Percentiles rank a stretch among this genome's conserved stretches.
Evolutionary conservation across 37 sponge, comb jelly and placozoan species (phyloP).

Genomic region (Ianthella basta): DNA sequence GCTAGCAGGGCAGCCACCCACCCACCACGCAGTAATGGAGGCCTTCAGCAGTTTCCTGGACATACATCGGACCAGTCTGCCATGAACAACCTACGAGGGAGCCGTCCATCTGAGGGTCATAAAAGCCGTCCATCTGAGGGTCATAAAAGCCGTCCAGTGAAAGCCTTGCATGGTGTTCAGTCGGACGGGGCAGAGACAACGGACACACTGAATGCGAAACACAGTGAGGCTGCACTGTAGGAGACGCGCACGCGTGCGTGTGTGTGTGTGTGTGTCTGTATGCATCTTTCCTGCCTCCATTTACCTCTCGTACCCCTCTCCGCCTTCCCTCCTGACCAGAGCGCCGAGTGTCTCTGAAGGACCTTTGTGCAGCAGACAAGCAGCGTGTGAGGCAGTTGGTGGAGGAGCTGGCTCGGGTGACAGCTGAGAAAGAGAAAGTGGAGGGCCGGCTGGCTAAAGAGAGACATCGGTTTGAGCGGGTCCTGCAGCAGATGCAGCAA

Average conservation of each 20-base stretch:
- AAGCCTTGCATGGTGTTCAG: too few species aligned
- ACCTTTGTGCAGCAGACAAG: conserved; percentile 72
- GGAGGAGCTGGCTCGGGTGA: conserved; percentile 54
- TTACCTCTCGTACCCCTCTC: neutral
- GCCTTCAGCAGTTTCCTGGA: too few species aligned
- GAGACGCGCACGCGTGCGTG: neutral
- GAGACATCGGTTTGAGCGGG: conserved; percentile 11
- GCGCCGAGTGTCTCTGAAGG: conserved; percentile 40
- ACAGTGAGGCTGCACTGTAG: neutral
- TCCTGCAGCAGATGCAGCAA: conserved; percentile 10
- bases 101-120: too few species aligned
- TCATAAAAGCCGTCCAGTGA: too few species aligned
- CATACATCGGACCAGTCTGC: too few species aligned
- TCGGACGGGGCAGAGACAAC: too few species aligned
- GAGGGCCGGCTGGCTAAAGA: conserved; percentile 26
- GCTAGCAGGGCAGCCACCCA: too few species aligned
- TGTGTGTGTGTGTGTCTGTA: conserved; percentile 32
- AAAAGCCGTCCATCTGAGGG: too few species aligned
- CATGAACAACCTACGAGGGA: too few species aligned
- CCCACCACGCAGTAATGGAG: too few species aligned
- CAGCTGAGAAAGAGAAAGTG: conserved; percentile 61
- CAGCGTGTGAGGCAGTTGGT: conserved; percentile 54
- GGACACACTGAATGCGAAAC: too few species aligned
- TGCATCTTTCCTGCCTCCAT: neutral
- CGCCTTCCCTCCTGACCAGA: neutral